Conservation (phyloP, 2,797 vertebrate genomes). For the Chelonia mydas region DNA sequence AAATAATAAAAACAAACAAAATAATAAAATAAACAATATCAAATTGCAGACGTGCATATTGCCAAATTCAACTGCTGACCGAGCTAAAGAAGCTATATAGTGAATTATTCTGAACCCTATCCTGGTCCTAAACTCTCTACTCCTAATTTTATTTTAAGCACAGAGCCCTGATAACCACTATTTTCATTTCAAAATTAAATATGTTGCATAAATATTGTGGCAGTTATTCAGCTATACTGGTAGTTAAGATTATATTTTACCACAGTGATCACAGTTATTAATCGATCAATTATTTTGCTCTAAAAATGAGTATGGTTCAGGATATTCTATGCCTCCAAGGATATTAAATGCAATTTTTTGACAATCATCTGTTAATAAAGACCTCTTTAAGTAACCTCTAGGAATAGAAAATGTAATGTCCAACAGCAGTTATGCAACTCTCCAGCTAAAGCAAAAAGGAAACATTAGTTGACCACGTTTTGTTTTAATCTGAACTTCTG, state of each 20-base stretch:
- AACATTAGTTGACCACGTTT: not conserved
- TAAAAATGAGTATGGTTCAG: conserved; percentile 42
- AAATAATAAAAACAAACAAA: not conserved
- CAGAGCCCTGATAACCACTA: not conserved
- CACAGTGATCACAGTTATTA: conserved; percentile 52
- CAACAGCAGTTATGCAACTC: not conserved
- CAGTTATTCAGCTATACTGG: not conserved
- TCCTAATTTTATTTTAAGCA: not conserved
- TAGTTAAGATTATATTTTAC: conserved; percentile 31
- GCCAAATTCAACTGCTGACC: not conserved
- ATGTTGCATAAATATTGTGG: not conserved
- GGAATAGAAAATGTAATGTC: conserved; percentile 16
- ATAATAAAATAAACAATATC: not conserved
- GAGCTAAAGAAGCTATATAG: not conserved
- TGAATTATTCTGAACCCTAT: not conserved
- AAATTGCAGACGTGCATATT: not conserved
- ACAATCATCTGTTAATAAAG: conserved; percentile 29
- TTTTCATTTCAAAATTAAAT: not conserved
- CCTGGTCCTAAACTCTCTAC: not conserved
- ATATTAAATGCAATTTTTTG: conserved; percentile 59
- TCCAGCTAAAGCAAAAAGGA: no score
- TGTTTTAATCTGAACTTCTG: not conserved
- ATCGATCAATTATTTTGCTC: conserved; percentile 23
- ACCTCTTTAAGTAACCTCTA: not conserved
- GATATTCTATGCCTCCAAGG: conserved; percentile 33